Conservation (phyloP, 2,797 vertebrate genomes). For the Australoheros facetus region DNA sequence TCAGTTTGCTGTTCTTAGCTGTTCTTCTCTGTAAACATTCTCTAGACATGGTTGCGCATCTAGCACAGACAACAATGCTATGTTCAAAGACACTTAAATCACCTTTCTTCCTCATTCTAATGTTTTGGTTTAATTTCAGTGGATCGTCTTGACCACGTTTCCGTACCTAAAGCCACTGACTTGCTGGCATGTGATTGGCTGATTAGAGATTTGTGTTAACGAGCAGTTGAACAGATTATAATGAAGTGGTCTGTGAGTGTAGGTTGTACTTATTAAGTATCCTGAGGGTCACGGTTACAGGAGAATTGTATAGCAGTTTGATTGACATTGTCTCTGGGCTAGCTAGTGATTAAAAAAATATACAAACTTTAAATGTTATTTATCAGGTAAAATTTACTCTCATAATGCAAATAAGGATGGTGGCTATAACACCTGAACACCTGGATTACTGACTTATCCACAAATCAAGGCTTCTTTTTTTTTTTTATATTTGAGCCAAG, state of each 20-base stretch:
- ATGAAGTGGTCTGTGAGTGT: background rate
- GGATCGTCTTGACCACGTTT: background rate
- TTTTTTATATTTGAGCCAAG: slow-evolving; percentile 9
- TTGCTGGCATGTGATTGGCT: background rate
- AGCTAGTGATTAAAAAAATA: background rate
- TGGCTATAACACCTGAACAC: background rate
- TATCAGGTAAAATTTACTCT: background rate
- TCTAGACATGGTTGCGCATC: background rate
- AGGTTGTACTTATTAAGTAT: background rate
- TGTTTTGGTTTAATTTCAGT: background rate
- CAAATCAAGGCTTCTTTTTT: slow-evolving; percentile 17
- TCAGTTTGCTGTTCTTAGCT: background rate
- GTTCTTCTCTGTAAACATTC: background rate
- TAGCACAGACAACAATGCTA: background rate
- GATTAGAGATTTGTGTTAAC: background rate
- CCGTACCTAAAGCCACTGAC: background rate
- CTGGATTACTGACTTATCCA: background rate
- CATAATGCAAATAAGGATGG: background rate
- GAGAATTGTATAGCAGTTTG: background rate
- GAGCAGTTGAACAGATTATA: background rate
- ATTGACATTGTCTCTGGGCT: background rate
- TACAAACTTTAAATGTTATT: background rate
- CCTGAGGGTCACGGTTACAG: background rate
- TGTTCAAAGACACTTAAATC: background rate
- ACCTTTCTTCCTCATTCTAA: background rate